A percentile compares a stretch with the other conserved stretches of the same genome.
These are phyloP conservation scores for Agraylea sexmaculata DNA, from an alignment of 1,140 invertebrate species.

Conservation along the genomic window DNA sequence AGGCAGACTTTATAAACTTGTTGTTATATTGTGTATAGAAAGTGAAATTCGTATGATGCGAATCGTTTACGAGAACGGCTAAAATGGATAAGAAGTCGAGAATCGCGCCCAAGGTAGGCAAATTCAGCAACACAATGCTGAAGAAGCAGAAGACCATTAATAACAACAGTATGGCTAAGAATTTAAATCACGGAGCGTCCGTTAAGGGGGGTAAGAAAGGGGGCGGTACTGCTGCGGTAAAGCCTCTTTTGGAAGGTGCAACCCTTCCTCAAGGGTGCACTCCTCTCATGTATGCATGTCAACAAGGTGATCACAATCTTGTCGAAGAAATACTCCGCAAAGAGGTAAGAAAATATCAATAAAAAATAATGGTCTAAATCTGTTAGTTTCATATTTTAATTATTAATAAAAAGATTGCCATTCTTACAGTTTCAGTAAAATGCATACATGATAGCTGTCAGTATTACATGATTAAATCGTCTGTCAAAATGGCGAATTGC, in stretches of 20 bases:
- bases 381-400: too few relatives aligned
- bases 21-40: too few relatives aligned
- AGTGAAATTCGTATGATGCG: too few relatives aligned
- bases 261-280: slow-evolving; percentile 48
- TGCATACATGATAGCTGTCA: too few relatives aligned
- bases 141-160: slow-evolving; percentile 14
- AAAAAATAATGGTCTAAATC: slow-evolving; percentile 1
- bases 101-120: slow-evolving; percentile 7
- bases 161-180: slow-evolving; percentile 17
- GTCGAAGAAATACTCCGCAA: slow-evolving; percentile 36
- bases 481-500: too few relatives aligned
- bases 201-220: slow-evolving; percentile 33
- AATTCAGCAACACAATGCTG: slow-evolving; percentile 18
- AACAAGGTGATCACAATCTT: slow-evolving; percentile 50
- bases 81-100: slow-evolving; percentile 18
- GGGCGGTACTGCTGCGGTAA: slow-evolving; percentile 25
- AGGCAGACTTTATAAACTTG: too few relatives aligned
- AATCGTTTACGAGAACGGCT: slow-evolving; percentile 6
- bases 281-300: slow-evolving; percentile 80
- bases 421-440: too few relatives aligned
- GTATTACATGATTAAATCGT: too few relatives aligned
- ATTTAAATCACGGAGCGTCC: slow-evolving; percentile 18
- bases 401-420: too few relatives aligned
- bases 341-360: slow-evolving; percentile 27
- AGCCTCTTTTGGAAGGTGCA: slow-evolving; percentile 28